Conservation (phyloP, 2,113 vertebrate genomes). For the Gallinago undulata region DNA sequence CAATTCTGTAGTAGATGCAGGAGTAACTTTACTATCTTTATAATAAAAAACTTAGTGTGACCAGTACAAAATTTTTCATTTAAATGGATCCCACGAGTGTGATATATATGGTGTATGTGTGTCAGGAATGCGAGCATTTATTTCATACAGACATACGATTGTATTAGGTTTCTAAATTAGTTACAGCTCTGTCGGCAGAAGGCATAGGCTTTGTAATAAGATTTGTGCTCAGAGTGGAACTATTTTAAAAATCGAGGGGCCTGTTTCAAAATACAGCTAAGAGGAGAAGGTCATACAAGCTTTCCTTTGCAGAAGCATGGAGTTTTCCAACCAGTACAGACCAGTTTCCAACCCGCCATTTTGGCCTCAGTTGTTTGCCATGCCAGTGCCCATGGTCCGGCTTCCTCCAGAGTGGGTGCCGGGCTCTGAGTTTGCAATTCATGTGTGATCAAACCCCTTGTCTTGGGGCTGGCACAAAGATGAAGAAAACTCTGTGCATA, state of each 20-base stretch:
- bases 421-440: background rate
- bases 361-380: background rate
- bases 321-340: background rate
- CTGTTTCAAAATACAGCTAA: slow-evolving; percentile 6
- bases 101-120: background rate
- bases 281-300: background rate
- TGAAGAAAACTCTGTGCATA: background rate
- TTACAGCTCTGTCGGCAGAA: background rate
- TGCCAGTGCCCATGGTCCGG: accelerated
- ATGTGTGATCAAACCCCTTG: background rate
- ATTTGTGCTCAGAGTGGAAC: background rate
- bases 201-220: background rate
- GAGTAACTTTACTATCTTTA: slow-evolving; percentile 5
- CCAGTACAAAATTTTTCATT: background rate
- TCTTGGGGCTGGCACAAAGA: background rate
- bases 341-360: background rate
- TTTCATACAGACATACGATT: background rate
- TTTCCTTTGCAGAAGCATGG: background rate
- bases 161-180: slow-evolving; percentile 30
- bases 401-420: background rate
- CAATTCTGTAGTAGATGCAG: background rate
- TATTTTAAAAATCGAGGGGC: background rate
- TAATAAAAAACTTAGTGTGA: slow-evolving; percentile 12
- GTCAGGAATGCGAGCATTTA: background rate
- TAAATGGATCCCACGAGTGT: background rate